Percentiles rank a stretch among this genome's conserved stretches.
phyloP scores from a whole-genome alignment of 2,113 vertebrate genomes.

The Rhynchomys soricoides region DNA sequence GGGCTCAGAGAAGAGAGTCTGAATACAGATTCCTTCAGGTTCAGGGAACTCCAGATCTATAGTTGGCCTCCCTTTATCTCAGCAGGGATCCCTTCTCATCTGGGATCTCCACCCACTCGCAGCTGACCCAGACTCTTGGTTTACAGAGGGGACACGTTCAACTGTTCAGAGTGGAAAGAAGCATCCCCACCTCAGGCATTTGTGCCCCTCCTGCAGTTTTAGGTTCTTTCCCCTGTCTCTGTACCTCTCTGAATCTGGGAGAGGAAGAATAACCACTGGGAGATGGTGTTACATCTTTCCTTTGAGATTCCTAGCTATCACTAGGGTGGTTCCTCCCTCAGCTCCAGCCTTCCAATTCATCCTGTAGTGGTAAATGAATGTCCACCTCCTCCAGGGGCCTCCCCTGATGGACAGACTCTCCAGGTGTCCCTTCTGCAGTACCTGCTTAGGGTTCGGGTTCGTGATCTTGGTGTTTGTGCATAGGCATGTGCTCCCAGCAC shows the following conservation, averaged over 20 bases:
- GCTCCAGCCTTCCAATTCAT: not conserved
- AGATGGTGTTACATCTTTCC: not conserved
- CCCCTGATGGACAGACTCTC: not conserved
- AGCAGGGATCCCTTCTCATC: not conserved
- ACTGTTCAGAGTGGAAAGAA: not conserved
- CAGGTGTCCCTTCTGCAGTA: not conserved
- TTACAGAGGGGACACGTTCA: not conserved
- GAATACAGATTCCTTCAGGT: not conserved
- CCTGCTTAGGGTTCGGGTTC: not conserved
- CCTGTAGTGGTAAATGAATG: not conserved
- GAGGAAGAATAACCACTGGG: not conserved
- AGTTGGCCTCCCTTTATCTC: not conserved
- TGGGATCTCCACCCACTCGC: not conserved
- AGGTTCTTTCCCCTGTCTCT: not conserved
- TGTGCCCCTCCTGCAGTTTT: not conserved
- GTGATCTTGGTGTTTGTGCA: not conserved
- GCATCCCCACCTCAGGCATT: not conserved
- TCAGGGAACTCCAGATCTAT: not conserved
- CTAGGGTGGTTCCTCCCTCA: not conserved
- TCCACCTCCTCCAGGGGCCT: not conserved
- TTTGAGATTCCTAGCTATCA: not conserved
- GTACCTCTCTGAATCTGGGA: not conserved
- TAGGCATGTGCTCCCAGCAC: not conserved
- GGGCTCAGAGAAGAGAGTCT: not conserved
- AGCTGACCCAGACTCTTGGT: not conserved